These are phyloP conservation scores for Hydraecia micacea DNA, from an alignment of 2,888 invertebrate species.

Conservation along the genomic window DNA sequence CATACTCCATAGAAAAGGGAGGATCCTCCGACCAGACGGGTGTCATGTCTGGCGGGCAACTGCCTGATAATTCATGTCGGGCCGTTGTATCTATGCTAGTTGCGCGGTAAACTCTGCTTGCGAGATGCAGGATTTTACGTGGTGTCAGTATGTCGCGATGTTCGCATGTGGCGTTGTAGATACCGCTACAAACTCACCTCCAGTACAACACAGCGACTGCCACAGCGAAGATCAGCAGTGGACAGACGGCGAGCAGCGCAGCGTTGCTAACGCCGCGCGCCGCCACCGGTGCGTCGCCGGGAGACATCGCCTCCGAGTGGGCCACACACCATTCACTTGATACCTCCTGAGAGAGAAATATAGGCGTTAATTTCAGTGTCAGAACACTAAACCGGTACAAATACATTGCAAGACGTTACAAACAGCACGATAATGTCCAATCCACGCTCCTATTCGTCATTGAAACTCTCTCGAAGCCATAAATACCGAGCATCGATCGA, in stretches of 20 bases:
- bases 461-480: not conserved
- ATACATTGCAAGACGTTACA: not conserved
- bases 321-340: conserved; percentile 82
- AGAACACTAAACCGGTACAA: not conserved
- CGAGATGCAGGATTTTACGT: no score
- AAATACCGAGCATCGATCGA: not conserved
- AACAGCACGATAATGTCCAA: not conserved
- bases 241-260: conserved; percentile 79
- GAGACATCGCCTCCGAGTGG: conserved; percentile 81
- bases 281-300: conserved; percentile 66
- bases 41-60: no score
- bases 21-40: no score
- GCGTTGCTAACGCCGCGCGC: conserved; percentile 72
- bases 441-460: not conserved
- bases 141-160: no score
- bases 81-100: no score
- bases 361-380: not conserved
- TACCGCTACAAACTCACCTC: conserved; percentile 68
- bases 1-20: no score
- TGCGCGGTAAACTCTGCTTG: no score
- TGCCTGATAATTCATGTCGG: no score
- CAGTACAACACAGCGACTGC: conserved; percentile 82
- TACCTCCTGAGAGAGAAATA: conserved; percentile 74
- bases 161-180: no score
- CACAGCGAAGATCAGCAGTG: conserved; percentile 77